Percentiles rank a stretch among this genome's conserved stretches.
Conservation (phyloP, 2,797 vertebrate species). For the Lutjanus argentimaculatus region DNA sequence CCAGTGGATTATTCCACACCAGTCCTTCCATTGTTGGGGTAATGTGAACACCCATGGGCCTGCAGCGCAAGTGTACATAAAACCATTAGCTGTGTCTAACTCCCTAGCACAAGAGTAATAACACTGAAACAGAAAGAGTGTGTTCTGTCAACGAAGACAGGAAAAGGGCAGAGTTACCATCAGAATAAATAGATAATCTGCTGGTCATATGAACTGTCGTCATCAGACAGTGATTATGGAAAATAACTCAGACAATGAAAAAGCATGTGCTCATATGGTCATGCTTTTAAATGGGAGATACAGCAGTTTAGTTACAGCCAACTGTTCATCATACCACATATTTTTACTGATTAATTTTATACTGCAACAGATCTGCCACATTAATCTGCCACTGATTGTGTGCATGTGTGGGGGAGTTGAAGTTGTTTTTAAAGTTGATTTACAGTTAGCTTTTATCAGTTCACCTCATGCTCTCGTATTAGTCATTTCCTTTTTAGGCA, state of each 20-base stretch:
- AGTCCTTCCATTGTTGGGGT: slow-evolving; percentile 66
- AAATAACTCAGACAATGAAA: slow-evolving; percentile 28
- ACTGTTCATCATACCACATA: slow-evolving; percentile 26
- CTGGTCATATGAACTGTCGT: slow-evolving; percentile 42
- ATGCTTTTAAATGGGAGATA: slow-evolving; percentile 39
- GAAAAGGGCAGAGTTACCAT: slow-evolving; percentile 23
- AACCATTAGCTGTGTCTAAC: slow-evolving; percentile 73
- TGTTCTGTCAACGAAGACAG: slow-evolving; percentile 42
- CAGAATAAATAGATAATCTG: slow-evolving; percentile 33
- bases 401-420: background rate
- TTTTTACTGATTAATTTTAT: slow-evolving; percentile 32
- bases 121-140: slow-evolving; percentile 25
- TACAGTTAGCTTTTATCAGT: background rate
- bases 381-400: slow-evolving; percentile 10
- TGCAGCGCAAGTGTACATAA: slow-evolving; percentile 67
- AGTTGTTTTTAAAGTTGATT: background rate
- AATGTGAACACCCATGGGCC: slow-evolving; percentile 47
- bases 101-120: slow-evolving; percentile 52
- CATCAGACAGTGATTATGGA: slow-evolving; percentile 36
- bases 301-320: slow-evolving; percentile 38
- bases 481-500: background rate
- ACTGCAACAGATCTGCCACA: background rate
- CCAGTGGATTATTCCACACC: slow-evolving; percentile 72
- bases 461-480: background rate
- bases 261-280: slow-evolving; percentile 38